A percentile compares a stretch with the other conserved stretches of the same genome.
Evolutionary conservation across 2,888 invertebrate genomes (phyloP).

Genomic region (Sarcophaga rosellei): DNA sequence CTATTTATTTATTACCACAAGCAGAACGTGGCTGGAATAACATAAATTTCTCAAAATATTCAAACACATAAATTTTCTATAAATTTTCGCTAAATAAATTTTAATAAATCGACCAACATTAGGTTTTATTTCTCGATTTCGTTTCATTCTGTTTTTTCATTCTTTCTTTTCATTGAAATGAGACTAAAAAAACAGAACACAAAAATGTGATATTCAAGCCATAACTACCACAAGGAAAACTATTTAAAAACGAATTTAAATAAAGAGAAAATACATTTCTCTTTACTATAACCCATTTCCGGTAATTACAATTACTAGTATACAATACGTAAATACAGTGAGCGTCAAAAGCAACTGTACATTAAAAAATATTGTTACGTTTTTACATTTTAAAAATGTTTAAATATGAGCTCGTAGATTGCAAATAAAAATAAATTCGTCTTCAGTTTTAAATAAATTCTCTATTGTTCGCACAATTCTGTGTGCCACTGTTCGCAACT

Average conservation of each 20-base stretch:
- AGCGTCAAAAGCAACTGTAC: too few species aligned
- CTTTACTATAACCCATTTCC: constrained; percentile 33
- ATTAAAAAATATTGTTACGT: too few species aligned
- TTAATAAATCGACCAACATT: constrained; percentile 57
- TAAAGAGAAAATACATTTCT: neutral
- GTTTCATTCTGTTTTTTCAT: neutral
- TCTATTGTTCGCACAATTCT: too few species aligned
- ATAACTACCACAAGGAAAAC: neutral
- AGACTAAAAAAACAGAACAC: neutral
- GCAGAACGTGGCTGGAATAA: constrained; percentile 63
- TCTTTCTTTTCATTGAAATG: neutral
- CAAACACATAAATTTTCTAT: constrained; percentile 65
- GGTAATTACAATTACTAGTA: constrained; percentile 31
- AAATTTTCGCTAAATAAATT: constrained; percentile 66
- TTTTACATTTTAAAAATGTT: too few species aligned
- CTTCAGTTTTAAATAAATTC: too few species aligned
- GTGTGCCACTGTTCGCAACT: too few species aligned
- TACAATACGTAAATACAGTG: too few species aligned
- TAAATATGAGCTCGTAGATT: too few species aligned
- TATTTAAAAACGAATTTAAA: constrained; percentile 11
- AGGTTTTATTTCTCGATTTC: constrained; percentile 20
- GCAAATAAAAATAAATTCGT: too few species aligned
- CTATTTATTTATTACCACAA: constrained; percentile 67
- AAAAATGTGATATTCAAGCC: neutral
- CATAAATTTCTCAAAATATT: constrained; percentile 65